phyloP scores from a whole-genome alignment of 2,113 vertebrate species.

The Gobiocypris rarus region DNA sequence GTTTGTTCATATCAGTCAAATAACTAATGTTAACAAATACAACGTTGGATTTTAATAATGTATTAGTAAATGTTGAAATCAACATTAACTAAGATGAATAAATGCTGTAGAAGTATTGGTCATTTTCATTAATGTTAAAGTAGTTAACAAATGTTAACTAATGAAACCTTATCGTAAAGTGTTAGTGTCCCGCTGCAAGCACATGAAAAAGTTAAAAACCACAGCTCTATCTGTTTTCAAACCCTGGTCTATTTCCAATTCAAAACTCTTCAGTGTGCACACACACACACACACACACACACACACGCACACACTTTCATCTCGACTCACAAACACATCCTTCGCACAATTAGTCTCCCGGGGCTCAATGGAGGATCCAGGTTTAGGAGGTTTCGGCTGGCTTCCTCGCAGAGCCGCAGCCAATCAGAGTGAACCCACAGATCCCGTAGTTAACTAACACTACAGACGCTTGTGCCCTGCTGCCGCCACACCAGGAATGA shows the following conservation, averaged over 20 bases:
- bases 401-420: too few relatives aligned
- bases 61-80: too few relatives aligned
- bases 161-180: too few relatives aligned
- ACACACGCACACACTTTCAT: not conserved
- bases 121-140: too few relatives aligned
- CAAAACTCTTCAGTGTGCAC: not conserved
- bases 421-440: conserved; percentile 7
- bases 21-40: too few relatives aligned
- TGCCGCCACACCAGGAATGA: not conserved
- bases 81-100: too few relatives aligned
- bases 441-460: conserved; percentile 26
- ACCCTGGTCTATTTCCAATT: not conserved
- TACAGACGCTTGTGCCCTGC: not conserved
- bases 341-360: conserved; percentile 30
- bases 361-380: conserved; percentile 21
- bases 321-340: not conserved
- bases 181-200: not conserved
- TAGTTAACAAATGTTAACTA: too few relatives aligned
- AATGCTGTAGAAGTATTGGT: too few relatives aligned
- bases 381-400: conserved; percentile 44
- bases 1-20: too few relatives aligned
- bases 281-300: too few relatives aligned
- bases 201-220: not conserved
- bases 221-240: not conserved
- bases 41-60: too few relatives aligned